Conservation (phyloP, 2,888 invertebrate species). For the Chaetogeoica ovagalla region DNA sequence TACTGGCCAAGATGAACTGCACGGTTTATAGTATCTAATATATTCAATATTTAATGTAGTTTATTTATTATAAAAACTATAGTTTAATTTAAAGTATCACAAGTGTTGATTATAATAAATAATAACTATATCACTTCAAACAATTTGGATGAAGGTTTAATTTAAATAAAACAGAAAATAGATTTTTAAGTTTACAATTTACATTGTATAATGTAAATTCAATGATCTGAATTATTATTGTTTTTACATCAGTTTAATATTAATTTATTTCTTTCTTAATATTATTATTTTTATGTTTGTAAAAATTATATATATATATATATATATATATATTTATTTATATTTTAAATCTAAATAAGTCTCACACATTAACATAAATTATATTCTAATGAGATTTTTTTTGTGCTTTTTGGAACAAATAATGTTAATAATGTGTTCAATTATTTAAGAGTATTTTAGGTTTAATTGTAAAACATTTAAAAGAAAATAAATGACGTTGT, state of each 20-base stretch:
- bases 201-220: background rate
- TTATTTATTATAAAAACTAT: background rate
- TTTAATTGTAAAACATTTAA: background rate
- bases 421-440: slow-evolving; percentile 36
- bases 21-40: too few species aligned
- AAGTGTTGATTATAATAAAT: background rate
- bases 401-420: background rate
- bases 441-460: slow-evolving; percentile 14
- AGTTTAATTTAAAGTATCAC: background rate
- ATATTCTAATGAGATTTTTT: background rate
- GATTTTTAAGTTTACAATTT: slow-evolving; percentile 1
- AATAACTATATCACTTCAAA: background rate
- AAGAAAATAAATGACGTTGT: background rate
- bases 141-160: background rate
- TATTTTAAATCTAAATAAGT: background rate
- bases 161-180: background rate
- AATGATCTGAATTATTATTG: background rate
- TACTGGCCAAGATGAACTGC: too few species aligned
- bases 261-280: background rate
- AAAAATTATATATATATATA: too few species aligned
- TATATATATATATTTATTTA: too few species aligned
- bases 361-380: background rate
- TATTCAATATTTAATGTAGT: too few species aligned
- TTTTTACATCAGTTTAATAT: background rate
- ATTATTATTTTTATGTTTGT: background rate